phyloP scores from a whole-genome alignment of 2,888 invertebrate species.

The Lasioglossum zephyrum region DNA sequence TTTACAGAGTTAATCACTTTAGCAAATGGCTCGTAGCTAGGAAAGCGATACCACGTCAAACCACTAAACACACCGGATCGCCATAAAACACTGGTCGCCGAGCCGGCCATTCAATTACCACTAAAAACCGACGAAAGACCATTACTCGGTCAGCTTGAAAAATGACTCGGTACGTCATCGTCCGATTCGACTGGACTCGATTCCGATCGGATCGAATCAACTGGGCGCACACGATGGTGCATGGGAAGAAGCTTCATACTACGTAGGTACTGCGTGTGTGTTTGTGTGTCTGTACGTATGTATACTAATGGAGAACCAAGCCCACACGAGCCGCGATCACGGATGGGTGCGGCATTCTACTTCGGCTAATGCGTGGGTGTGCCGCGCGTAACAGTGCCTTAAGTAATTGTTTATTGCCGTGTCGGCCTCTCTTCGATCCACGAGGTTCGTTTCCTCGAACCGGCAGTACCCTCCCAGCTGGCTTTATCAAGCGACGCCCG shows the following conservation, averaged over 20 bases:
- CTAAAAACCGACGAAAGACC: constrained; percentile 32
- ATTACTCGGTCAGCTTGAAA: constrained; percentile 37
- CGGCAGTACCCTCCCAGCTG: constrained; percentile 59
- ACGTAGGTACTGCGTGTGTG: not conserved
- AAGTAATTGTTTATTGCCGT: constrained; percentile 83
- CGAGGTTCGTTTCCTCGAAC: constrained; percentile 70
- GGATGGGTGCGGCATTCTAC: constrained; percentile 82
- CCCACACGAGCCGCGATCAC: constrained; percentile 72
- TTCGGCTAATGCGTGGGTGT: constrained; percentile 83
- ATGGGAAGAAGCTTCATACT: constrained; percentile 31
- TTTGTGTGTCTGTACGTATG: constrained; percentile 11
- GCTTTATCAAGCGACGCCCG: constrained; percentile 51
- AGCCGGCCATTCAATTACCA: constrained; percentile 41
- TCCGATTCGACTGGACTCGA: constrained; percentile 30
- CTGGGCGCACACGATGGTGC: not conserved
- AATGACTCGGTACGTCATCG: constrained; percentile 44
- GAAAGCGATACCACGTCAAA: not conserved
- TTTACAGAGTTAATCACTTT: constrained; percentile 8
- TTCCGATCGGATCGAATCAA: constrained; percentile 20
- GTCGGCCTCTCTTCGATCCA: constrained; percentile 70
- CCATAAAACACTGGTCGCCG: constrained; percentile 22
- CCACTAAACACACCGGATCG: constrained; percentile 1
- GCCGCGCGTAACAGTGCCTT: constrained; percentile 82
- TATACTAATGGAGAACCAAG: constrained; percentile 66
- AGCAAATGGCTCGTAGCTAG: not conserved